A percentile compares a stretch with the other conserved stretches of the same genome.
Evolutionary conservation across 2,888 invertebrate species (phyloP).

Genomic region (Lithosia quadra): DNA sequence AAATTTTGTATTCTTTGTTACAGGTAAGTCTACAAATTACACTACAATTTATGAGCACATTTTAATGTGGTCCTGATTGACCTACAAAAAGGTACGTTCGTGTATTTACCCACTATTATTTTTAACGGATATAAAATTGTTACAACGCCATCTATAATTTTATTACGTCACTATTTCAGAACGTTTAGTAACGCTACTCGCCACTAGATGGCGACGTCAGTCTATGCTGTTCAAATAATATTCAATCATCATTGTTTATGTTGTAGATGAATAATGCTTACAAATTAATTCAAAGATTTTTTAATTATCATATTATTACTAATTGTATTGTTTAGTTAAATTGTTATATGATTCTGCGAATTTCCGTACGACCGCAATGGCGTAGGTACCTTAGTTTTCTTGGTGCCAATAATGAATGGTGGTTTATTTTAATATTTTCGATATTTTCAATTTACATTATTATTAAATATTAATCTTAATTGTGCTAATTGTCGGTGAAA

Average conservation of each 20-base stretch:
- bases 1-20: conserved; percentile 32
- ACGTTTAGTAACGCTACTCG: conserved; percentile 43
- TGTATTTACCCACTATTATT: not conserved
- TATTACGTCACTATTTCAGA: not conserved
- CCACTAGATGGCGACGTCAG: conserved; percentile 46
- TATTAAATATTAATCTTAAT: not conserved
- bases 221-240: not conserved
- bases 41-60: not conserved
- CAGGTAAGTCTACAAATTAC: conserved; percentile 53
- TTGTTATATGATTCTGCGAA: conserved; percentile 3
- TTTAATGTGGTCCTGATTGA: conserved; percentile 6
- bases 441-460: not conserved
- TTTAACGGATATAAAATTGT: conserved; percentile 8
- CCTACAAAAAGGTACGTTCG: not conserved
- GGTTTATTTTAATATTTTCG: not conserved
- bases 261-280: not conserved
- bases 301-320: not conserved
- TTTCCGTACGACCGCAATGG: conserved; percentile 2
- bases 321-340: conserved; percentile 2
- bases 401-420: not conserved
- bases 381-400: not conserved
- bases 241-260: not conserved
- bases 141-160: conserved; percentile 63
- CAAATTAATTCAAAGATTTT: conserved; percentile 2
- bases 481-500: not conserved